These are phyloP conservation scores for Echinops telfairi DNA, from an alignment of 2,113 vertebrate genomes.

Conservation along the genomic window DNA sequence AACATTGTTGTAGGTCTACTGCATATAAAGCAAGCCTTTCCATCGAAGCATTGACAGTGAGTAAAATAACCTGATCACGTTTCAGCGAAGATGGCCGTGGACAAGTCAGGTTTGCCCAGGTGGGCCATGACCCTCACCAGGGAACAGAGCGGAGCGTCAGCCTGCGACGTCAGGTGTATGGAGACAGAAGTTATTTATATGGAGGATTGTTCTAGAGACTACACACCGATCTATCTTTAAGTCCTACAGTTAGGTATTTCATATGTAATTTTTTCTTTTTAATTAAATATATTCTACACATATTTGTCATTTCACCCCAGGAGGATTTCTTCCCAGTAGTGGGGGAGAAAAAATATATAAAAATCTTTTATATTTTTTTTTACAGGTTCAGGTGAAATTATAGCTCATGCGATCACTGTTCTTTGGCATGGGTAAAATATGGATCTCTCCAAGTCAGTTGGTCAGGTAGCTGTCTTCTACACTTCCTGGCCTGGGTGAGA, in stretches of 20 bases:
- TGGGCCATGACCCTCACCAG: conserved; percentile 88
- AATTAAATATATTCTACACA: conserved; percentile 99
- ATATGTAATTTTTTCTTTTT: conserved; percentile 96
- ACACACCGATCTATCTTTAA: conserved; percentile 96
- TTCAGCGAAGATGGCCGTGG: conserved; percentile 91
- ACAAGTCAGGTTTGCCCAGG: conserved; percentile 87
- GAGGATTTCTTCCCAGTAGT: conserved; percentile 92
- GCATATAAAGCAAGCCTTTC: too few species aligned
- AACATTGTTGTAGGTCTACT: conserved; percentile 94
- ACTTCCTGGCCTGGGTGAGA: too few species aligned
- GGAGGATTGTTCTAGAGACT: conserved; percentile 94
- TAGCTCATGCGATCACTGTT: conserved; percentile 93
- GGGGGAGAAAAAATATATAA: conserved; percentile 94
- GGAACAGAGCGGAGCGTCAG: conserved; percentile 92
- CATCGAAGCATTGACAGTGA: conserved; percentile 92
- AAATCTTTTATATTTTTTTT: conserved; percentile 89
- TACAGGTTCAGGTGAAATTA: conserved; percentile 93
- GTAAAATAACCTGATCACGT: conserved; percentile 89
- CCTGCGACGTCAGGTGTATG: conserved; percentile 90
- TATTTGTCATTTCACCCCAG: conserved; percentile 94
- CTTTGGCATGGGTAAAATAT: too few species aligned
- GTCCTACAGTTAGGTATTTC: conserved; percentile 96
- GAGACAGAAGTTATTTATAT: conserved; percentile 94
- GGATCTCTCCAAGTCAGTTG: too few species aligned
- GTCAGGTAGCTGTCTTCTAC: too few species aligned